A percentile compares a stretch with the other conserved stretches of the same genome.
These are phyloP conservation scores for Agonopterix subpropinquella DNA, from an alignment of 2,888 invertebrate species.

Conservation along the genomic window DNA sequence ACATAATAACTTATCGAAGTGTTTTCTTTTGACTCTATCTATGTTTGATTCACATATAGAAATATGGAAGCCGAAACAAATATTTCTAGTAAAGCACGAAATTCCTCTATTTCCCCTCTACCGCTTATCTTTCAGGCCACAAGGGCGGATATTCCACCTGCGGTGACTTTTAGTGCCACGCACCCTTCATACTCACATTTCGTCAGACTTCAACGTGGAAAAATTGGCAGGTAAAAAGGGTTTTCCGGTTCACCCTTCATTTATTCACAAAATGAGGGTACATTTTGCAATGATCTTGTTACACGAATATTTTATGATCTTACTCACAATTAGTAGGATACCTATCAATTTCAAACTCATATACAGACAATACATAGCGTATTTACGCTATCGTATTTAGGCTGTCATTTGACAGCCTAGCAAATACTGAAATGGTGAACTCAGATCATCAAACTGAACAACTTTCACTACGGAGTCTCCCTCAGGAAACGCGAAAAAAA, in stretches of 20 bases:
- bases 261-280: constrained; percentile 9
- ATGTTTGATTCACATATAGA: too few relatives aligned
- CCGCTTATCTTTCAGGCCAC: not conserved
- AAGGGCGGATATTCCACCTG: constrained; percentile 11
- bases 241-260: constrained; percentile 12
- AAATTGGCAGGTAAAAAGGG: constrained; percentile 17
- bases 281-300: not conserved
- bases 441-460: too few relatives aligned
- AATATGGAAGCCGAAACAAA: not conserved
- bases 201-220: constrained; percentile 13
- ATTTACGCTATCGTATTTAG: too few relatives aligned
- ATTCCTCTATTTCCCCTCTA: not conserved
- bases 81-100: not conserved
- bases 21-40: too few relatives aligned
- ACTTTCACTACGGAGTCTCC: too few relatives aligned
- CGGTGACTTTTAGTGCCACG: constrained; percentile 18
- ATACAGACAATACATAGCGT: too few relatives aligned
- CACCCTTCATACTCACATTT: constrained; percentile 10
- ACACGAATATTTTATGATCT: not conserved
- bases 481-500: too few relatives aligned
- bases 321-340: too few relatives aligned
- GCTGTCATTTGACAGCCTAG: too few relatives aligned
- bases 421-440: too few relatives aligned
- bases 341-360: too few relatives aligned
- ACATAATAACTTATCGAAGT: too few relatives aligned